A percentile compares a stretch with the other conserved stretches of the same genome.
Evolutionary conservation across 2,888 invertebrate genomes (phyloP).

Genomic region (Mesochorus sp.): DNA sequence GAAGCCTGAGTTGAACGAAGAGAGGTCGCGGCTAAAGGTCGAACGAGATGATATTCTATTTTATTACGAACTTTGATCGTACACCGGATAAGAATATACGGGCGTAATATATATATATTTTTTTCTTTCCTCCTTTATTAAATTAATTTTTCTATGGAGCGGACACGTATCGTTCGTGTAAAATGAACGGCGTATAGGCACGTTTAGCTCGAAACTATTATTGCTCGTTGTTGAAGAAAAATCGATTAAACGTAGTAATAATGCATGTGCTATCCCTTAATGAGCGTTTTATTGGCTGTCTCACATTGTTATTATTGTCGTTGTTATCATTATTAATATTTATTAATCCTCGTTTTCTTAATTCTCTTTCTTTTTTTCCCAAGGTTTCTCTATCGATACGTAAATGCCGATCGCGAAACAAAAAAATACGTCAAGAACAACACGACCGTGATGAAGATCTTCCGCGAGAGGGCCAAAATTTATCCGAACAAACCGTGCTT

Average conservation of each 20-base stretch:
- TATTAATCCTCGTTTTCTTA: not conserved
- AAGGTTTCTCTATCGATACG: conserved; percentile 85
- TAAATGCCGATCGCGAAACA: conserved; percentile 83
- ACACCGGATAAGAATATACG: conserved; percentile 33
- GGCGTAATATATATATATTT: conserved; percentile 34
- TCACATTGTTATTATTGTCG: not conserved
- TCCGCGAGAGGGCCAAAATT: conserved; percentile 84
- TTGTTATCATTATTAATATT: not conserved
- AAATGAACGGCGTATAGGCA: not conserved
- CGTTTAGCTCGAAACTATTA: conserved; percentile 4
- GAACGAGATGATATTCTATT: conserved; percentile 38
- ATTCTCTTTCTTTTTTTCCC: conserved; percentile 55
- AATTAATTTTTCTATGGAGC: not conserved
- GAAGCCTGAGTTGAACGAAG: not conserved
- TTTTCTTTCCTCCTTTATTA: not conserved
- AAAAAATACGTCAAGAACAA: conserved; percentile 84
- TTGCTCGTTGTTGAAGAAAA: conserved; percentile 30
- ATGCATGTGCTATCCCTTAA: conserved; percentile 15
- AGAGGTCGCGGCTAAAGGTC: conserved; percentile 45
- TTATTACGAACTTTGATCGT: conserved; percentile 52
- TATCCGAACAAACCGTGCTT: conserved; percentile 87
- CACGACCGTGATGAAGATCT: conserved; percentile 85
- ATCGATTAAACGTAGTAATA: conserved; percentile 32
- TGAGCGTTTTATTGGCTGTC: conserved; percentile 6
- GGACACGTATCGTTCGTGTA: not conserved